Evolutionary conservation across 2,797 vertebrate species (phyloP).

Genomic region (Leptatherina wallacei): DNA sequence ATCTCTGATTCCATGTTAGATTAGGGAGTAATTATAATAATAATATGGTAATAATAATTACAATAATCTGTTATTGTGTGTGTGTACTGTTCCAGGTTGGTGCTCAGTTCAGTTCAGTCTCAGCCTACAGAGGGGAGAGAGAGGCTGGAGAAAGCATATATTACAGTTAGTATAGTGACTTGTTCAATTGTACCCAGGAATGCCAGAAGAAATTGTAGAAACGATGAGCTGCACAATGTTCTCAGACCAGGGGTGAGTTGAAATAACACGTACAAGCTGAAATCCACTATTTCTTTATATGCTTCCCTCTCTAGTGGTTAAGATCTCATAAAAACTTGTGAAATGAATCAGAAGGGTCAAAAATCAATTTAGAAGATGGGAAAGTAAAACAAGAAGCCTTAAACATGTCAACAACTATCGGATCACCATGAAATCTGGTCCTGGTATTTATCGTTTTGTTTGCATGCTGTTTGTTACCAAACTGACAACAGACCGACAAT

Average conservation of each 20-base stretch:
- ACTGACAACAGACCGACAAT: too few species aligned
- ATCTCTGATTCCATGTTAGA: constrained; percentile 81
- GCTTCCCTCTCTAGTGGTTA: neutral
- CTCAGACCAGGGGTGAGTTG: constrained; percentile 56
- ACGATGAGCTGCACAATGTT: constrained; percentile 38
- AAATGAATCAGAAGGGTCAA: neutral
- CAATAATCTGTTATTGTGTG: constrained; percentile 83
- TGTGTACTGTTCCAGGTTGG: constrained; percentile 82
- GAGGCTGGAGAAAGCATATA: constrained; percentile 77
- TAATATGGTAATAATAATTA: constrained; percentile 81
- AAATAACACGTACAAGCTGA: constrained; percentile 36
- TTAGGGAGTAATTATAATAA: constrained; percentile 81
- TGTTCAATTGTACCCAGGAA: constrained; percentile 76
- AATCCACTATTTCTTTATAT: neutral
- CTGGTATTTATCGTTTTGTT: neutral
- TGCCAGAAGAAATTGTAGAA: constrained; percentile 58
- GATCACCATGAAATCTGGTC: neutral
- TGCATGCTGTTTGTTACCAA: too few species aligned
- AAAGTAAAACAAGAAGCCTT: neutral
- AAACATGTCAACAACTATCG: neutral
- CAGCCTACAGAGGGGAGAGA: constrained; percentile 68
- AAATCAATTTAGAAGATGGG: neutral
- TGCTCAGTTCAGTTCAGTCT: constrained; percentile 81
- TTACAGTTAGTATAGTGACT: constrained; percentile 83
- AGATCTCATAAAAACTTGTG: neutral